Conservation (phyloP, 2,888 invertebrate genomes). For the Erpobdella octoculata region DNA sequence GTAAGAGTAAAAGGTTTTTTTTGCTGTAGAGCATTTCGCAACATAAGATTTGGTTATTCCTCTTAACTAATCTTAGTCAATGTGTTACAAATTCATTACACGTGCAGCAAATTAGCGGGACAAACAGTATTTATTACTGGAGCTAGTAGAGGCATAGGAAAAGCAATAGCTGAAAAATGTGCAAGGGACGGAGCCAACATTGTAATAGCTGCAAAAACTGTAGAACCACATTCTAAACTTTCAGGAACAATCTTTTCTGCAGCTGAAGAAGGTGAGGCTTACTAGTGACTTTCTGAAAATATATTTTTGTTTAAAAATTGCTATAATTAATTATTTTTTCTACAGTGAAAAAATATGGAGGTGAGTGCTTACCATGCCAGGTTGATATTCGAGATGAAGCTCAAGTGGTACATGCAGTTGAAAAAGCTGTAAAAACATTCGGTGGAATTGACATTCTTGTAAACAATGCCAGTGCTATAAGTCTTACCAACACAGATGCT, state of each 20-base stretch:
- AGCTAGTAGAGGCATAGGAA: conserved; percentile 90
- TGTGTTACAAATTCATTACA: too few species aligned
- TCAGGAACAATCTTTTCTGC: conserved; percentile 85
- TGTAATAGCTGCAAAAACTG: conserved; percentile 83
- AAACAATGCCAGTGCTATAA: conserved; percentile 92
- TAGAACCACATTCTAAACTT: conserved; percentile 77
- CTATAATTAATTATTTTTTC: background rate
- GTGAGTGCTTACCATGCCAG: conserved; percentile 74
- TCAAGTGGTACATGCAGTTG: conserved; percentile 56
- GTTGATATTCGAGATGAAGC: conserved; percentile 79
- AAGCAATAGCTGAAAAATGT: conserved; percentile 78
- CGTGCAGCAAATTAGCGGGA: conserved; percentile 55
- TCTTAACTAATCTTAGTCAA: too few species aligned
- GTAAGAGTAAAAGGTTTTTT: too few species aligned
- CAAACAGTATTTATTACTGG: conserved; percentile 89
- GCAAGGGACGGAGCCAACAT: conserved; percentile 83
- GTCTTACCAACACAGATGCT: conserved; percentile 61
- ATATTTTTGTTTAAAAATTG: background rate
- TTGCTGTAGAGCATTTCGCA: too few species aligned
- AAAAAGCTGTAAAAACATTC: conserved; percentile 68
- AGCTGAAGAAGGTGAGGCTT: conserved; percentile 72
- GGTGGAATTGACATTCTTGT: conserved; percentile 86
- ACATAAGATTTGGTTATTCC: too few species aligned
- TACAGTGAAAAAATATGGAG: conserved; percentile 74
- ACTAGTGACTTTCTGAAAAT: background rate